Percentiles rank a stretch among this genome's conserved stretches.
Evolutionary conservation across 1,140 invertebrate genomes (phyloP).

Genomic region (Apocrypta bakeri): DNA sequence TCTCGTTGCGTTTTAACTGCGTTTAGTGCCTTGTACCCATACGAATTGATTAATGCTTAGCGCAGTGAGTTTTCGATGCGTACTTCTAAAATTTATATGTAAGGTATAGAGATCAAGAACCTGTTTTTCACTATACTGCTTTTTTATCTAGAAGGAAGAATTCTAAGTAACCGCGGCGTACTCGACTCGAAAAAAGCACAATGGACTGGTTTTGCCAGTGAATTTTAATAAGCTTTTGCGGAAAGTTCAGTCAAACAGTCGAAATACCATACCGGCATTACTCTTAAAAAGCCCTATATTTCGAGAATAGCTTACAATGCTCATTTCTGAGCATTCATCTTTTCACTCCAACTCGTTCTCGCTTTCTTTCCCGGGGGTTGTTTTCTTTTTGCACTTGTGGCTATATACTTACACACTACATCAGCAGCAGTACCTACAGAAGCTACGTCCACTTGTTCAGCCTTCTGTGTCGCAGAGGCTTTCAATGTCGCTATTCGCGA

Average conservation of each 20-base stretch:
- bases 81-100: background rate
- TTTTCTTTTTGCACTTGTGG: background rate
- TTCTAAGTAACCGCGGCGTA: too few relatives aligned
- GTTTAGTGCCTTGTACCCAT: background rate
- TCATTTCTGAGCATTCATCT: too few relatives aligned
- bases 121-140: too few relatives aligned
- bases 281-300: slow-evolving; percentile 6
- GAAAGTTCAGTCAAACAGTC: background rate
- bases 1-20: background rate
- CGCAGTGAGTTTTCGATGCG: background rate
- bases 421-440: background rate
- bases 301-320: slow-evolving; percentile 18
- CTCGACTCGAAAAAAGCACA: too few relatives aligned
- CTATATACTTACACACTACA: background rate
- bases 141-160: too few relatives aligned
- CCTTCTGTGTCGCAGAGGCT: background rate
- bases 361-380: background rate
- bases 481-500: slow-evolving; percentile 33
- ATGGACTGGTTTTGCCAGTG: background rate
- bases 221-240: background rate
- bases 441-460: slow-evolving; percentile 11
- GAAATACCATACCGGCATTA: too few relatives aligned
- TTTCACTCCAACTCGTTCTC: slow-evolving; percentile 3
- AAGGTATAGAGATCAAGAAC: background rate
- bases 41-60: background rate